Conservation (phyloP, 1,140 invertebrate species). For the Elymnias hypermnestra region DNA sequence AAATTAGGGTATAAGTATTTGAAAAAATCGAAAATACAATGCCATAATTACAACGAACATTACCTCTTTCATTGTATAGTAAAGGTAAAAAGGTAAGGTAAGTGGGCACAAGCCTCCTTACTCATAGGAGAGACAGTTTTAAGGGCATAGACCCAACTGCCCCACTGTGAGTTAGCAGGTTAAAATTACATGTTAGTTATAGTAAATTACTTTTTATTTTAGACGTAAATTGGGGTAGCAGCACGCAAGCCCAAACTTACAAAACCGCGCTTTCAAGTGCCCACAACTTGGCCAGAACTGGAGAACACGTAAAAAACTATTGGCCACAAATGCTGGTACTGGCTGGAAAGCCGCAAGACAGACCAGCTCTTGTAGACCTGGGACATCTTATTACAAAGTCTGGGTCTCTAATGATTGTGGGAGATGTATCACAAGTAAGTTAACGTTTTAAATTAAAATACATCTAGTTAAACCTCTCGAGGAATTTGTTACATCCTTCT, state of each 20-base stretch:
- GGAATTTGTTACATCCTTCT: too few relatives aligned
- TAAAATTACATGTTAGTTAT: too few relatives aligned
- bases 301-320: slow-evolving; percentile 98
- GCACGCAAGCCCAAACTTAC: slow-evolving; percentile 96
- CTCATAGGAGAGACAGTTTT: too few relatives aligned
- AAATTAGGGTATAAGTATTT: too few relatives aligned
- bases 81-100: too few relatives aligned
- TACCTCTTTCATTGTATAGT: too few relatives aligned
- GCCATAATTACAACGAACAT: too few relatives aligned
- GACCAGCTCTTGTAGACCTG: slow-evolving; percentile 93
- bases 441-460: not conserved
- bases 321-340: slow-evolving; percentile 93
- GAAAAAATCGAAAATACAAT: too few relatives aligned
- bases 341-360: slow-evolving; percentile 85
- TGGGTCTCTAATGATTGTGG: slow-evolving; percentile 93
- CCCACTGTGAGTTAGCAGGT: too few relatives aligned
- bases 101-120: too few relatives aligned
- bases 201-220: slow-evolving; percentile 7
- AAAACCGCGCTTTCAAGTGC: slow-evolving; percentile 92
- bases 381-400: slow-evolving; percentile 94
- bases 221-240: slow-evolving; percentile 98
- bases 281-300: slow-evolving; percentile 86
- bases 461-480: too few relatives aligned
- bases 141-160: too few relatives aligned
- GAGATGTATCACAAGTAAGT: slow-evolving; percentile 87